A percentile compares a stretch with the other conserved stretches of the same genome.
phyloP scores from a whole-genome alignment of 2,113 vertebrate genomes.

The Harpagus bidentatus region DNA sequence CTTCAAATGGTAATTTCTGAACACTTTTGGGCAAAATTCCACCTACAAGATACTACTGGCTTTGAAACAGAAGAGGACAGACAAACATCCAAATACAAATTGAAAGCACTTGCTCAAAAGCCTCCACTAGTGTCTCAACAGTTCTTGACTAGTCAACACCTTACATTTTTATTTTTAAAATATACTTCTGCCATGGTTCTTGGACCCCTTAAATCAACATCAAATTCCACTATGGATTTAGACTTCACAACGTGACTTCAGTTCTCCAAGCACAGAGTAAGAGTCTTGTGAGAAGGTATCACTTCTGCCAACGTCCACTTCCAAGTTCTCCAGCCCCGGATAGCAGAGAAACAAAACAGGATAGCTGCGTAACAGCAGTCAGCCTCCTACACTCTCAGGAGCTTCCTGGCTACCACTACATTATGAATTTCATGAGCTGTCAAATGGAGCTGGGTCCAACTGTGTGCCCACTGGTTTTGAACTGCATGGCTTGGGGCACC shows the following conservation, averaged over 20 bases:
- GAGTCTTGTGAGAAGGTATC: constrained; percentile 45
- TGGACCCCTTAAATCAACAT: constrained; percentile 1
- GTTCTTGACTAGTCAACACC: not conserved
- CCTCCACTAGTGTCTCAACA: not conserved
- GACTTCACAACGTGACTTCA: constrained; percentile 35
- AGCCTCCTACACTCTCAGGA: not conserved
- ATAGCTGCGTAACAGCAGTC: not conserved
- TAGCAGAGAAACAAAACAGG: constrained; percentile 11
- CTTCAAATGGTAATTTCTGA: not conserved
- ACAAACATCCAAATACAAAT: constrained; percentile 6
- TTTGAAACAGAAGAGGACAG: constrained; percentile 12
- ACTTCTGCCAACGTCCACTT: constrained; percentile 29
- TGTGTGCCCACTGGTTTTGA: not conserved
- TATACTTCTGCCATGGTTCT: not conserved
- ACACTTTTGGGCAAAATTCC: not conserved
- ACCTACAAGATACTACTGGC: not conserved
- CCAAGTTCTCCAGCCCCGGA: constrained; percentile 8
- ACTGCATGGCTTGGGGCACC: not conserved
- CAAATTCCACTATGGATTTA: constrained; percentile 31
- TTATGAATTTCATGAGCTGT: not conserved
- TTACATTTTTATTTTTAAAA: not conserved
- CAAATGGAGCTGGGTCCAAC: not conserved
- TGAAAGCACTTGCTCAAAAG: constrained; percentile 20
- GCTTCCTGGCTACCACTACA: not conserved
- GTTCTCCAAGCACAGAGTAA: constrained; percentile 30